Percentiles rank a stretch among this genome's conserved stretches.
Conservation (phyloP, 2,888 invertebrate species). For the Strigamia crassipes region DNA sequence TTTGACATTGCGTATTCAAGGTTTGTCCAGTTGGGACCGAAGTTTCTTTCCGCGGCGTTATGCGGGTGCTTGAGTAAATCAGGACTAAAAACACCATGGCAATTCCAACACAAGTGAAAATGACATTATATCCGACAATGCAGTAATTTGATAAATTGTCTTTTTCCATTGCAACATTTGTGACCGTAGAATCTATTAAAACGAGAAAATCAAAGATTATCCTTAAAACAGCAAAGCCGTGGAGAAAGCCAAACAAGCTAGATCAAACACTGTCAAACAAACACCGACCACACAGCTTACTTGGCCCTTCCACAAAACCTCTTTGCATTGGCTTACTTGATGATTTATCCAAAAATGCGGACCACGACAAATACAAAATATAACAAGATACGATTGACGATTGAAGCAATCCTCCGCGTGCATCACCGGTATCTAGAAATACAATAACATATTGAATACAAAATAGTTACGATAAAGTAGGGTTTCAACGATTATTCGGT, state of each 20-base stretch:
- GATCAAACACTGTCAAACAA: too few species aligned
- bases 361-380: slow-evolving; percentile 62
- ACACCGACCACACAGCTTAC: too few species aligned
- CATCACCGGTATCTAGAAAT: slow-evolving; percentile 51
- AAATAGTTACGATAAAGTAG: too few species aligned
- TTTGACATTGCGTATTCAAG: not conserved
- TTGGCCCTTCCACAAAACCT: too few species aligned
- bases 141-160: not conserved
- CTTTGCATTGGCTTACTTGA: not conserved
- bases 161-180: not conserved
- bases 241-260: too few species aligned
- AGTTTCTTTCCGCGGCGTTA: not conserved
- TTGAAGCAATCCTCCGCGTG: slow-evolving; percentile 59
- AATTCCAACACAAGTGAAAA: slow-evolving; percentile 59
- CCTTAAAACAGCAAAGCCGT: too few species aligned
- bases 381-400: slow-evolving; percentile 60
- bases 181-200: not conserved
- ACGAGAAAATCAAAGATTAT: not conserved
- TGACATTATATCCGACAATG: not conserved
- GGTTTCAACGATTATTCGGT: too few species aligned
- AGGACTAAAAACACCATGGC: slow-evolving; percentile 59
- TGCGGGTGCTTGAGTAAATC: slow-evolving; percentile 54
- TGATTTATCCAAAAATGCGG: slow-evolving; percentile 61
- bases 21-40: not conserved
- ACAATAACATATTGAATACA: not conserved